A percentile compares a stretch with the other conserved stretches of the same genome.
phyloP scores from a whole-genome alignment of 2,797 vertebrate species.

The Mallotus villosus region DNA sequence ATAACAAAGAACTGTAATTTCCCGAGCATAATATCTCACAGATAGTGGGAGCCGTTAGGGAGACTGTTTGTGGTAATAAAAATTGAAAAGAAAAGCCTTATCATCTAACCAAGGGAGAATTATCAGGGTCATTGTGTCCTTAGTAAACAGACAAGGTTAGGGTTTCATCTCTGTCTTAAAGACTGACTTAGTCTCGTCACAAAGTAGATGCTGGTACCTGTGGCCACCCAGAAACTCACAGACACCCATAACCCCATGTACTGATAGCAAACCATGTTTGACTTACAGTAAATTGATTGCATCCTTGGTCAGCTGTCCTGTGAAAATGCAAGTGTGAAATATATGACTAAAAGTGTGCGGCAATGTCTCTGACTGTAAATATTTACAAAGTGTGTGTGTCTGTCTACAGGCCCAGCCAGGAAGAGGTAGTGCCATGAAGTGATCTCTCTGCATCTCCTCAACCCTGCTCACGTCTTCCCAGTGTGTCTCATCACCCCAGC shows the following conservation, averaged over 20 bases:
- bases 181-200: conserved; percentile 27
- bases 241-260: background rate
- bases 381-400: background rate
- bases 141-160: background rate
- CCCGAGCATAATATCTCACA: background rate
- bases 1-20: background rate
- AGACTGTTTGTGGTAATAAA: too few species aligned
- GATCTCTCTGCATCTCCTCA: conserved; percentile 26
- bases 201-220: conserved; percentile 27
- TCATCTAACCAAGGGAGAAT: too few species aligned
- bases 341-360: too few species aligned
- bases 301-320: too few species aligned
- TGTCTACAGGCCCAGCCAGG: conserved; percentile 10
- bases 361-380: too few species aligned
- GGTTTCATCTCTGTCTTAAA: background rate
- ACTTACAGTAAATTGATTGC: too few species aligned
- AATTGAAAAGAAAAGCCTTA: too few species aligned
- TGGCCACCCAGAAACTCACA: background rate
- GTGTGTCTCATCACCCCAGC: background rate
- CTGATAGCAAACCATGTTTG: background rate
- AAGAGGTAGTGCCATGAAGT: conserved; percentile 38
- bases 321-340: too few species aligned
- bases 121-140: background rate
- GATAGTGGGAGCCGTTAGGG: too few species aligned
- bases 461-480: conserved; percentile 17